Evolutionary conservation across 2,888 invertebrate species (phyloP).

Genomic region (Melipona beecheii): DNA sequence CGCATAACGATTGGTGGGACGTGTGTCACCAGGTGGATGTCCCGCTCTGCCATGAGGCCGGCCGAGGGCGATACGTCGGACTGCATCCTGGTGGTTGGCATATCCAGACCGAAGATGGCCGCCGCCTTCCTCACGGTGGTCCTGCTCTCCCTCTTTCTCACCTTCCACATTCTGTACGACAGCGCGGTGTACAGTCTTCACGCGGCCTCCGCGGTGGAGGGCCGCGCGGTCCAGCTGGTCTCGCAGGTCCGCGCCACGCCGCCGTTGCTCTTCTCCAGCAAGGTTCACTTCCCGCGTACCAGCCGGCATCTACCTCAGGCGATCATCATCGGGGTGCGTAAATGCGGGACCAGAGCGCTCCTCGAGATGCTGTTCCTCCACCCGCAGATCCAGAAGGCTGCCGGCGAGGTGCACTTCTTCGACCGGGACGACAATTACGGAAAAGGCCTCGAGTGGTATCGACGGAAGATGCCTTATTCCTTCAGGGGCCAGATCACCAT

Average conservation of each 20-base stretch:
- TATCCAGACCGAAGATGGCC: slow-evolving; percentile 93
- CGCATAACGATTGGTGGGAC: background rate
- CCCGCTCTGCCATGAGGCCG: slow-evolving; percentile 92
- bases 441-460: slow-evolving; percentile 97
- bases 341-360: slow-evolving; percentile 98
- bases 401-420: slow-evolving; percentile 98
- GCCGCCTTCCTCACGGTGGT: slow-evolving; percentile 92
- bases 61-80: slow-evolving; percentile 93
- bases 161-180: slow-evolving; percentile 94
- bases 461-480: slow-evolving; percentile 96
- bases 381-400: slow-evolving; percentile 95
- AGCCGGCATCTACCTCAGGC: slow-evolving; percentile 90
- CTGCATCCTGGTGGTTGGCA: slow-evolving; percentile 93
- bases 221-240: slow-evolving; percentile 75
- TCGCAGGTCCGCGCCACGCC: slow-evolving; percentile 84
- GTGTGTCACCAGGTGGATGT: slow-evolving; percentile 89
- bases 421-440: slow-evolving; percentile 97
- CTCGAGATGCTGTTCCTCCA: slow-evolving; percentile 98
- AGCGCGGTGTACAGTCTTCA: slow-evolving; percentile 93
- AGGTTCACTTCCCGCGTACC: slow-evolving; percentile 87
- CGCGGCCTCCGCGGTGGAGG: slow-evolving; percentile 84
- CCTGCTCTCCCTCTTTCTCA: slow-evolving; percentile 92
- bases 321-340: slow-evolving; percentile 97
- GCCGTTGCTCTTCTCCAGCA: slow-evolving; percentile 83
- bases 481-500: slow-evolving; percentile 96